These are phyloP conservation scores for Amphilophus citrinellus DNA, from an alignment of 2,113 vertebrate genomes.

Conservation along the genomic window DNA sequence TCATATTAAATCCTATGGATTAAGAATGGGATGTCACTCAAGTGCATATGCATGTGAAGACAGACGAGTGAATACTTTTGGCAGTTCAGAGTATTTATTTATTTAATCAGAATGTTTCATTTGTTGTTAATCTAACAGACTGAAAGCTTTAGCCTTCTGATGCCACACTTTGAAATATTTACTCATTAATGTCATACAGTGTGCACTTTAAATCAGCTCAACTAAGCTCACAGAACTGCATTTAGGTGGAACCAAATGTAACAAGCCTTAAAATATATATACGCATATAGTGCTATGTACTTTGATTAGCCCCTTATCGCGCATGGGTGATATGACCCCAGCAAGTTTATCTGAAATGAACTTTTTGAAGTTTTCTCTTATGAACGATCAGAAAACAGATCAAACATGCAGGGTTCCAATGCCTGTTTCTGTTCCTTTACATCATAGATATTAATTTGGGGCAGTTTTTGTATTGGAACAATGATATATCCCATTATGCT, in stretches of 20 bases:
- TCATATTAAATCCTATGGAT: no score
- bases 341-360: no score
- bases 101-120: neutral
- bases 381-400: no score
- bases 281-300: neutral
- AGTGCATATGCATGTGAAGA: no score
- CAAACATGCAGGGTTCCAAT: no score
- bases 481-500: no score
- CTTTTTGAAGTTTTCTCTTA: no score
- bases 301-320: neutral
- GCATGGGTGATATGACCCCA: neutral
- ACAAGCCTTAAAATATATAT: neutral
- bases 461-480: no score
- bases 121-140: neutral
- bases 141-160: neutral
- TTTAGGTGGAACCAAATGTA: neutral
- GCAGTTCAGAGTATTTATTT: neutral
- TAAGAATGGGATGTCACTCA: no score
- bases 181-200: slow-evolving; percentile 1
- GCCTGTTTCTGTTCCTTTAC: no score
- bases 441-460: no score
- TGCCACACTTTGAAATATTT: neutral
- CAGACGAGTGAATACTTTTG: no score
- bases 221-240: neutral
- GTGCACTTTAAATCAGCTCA: neutral